Base-by-base conservation (phyloP, 1,140 invertebrate genomes). In the Liolophura sinensis region DNA sequence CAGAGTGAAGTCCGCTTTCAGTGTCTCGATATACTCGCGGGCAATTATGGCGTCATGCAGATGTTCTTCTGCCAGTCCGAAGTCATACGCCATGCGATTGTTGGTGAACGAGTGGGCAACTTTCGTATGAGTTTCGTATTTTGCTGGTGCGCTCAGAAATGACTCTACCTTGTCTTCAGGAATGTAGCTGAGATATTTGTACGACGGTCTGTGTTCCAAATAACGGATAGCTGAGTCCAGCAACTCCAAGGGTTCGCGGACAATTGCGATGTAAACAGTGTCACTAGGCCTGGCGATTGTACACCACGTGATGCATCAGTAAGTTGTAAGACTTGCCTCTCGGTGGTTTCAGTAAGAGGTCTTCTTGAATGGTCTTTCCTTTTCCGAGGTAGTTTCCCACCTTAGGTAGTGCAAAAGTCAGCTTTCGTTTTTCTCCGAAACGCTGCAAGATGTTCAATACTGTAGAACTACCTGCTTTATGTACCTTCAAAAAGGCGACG, bases 1-100 rank as follows among this genome's bases (percentile, higher is more conserved):
- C 5, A 87, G 74, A 68, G 86, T 78, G 70, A 88, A 87, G 16
- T 84, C 70, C n/a, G 62, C 66, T 16, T 87, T 84, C 0, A 86
- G 25, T 3, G 24, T 49, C 7, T 50, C 22, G 31, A 72, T 64
- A 52, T 74, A 72, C 3, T 55, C 47, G 3, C 31, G 16, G 6
- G 72, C 57, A 31, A 40, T 40, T 1, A 16, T 25, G 0, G n/a
- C 27, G 52, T 76, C 54, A 57, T 62, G 27, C n/a, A 70, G 50
- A 15, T 58, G 52, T 0, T 47, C 14, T 9, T 24, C 48, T 1
- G 54, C 22, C 14, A 76, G 22, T 3, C 74, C 74, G 20, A 73
- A 68, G 58, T 74, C 70, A 22, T 65, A 47, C 4, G 70, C 63
- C 54, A 74, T 57, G n/a, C 70, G 58, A 52, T 76, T 76, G 57